phyloP scores from a whole-genome alignment of 2,797 vertebrate species.

The Semotilus atromaculatus region DNA sequence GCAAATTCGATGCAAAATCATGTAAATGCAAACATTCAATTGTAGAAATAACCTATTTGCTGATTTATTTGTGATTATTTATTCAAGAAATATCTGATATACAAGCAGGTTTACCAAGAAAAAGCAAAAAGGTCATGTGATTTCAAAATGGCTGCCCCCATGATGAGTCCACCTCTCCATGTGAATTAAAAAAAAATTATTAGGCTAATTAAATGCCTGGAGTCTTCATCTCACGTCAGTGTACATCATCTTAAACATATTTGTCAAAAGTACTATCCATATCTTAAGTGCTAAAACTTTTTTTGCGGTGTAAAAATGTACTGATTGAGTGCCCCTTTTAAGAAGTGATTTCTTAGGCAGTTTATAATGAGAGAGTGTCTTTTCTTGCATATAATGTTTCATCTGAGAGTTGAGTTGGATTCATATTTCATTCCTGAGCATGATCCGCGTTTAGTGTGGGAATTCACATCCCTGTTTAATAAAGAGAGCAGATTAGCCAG shows the following conservation, averaged over 20 bases:
- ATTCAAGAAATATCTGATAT: neutral
- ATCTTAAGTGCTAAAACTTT: neutral
- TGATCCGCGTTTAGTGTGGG: conserved; percentile 38
- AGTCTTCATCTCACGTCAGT: neutral
- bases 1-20: neutral
- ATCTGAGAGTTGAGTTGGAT: neutral
- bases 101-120: neutral
- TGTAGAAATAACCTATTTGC: neutral
- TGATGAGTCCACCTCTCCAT: neutral
- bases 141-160: neutral
- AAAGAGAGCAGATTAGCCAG: conserved; percentile 60
- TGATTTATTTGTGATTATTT: neutral
- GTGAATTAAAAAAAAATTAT: neutral
- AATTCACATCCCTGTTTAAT: conserved; percentile 58
- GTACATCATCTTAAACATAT: neutral
- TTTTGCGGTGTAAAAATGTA: neutral
- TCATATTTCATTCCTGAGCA: conserved; percentile 7
- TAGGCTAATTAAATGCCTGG: neutral
- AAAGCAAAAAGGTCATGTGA: neutral
- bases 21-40: neutral
- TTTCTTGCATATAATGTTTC: neutral
- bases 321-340: neutral
- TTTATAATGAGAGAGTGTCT: neutral
- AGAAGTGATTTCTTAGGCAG: neutral
- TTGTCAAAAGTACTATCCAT: neutral